Base-by-base conservation (phyloP, 2,113 vertebrate species). In the Promerops cafer region DNA sequence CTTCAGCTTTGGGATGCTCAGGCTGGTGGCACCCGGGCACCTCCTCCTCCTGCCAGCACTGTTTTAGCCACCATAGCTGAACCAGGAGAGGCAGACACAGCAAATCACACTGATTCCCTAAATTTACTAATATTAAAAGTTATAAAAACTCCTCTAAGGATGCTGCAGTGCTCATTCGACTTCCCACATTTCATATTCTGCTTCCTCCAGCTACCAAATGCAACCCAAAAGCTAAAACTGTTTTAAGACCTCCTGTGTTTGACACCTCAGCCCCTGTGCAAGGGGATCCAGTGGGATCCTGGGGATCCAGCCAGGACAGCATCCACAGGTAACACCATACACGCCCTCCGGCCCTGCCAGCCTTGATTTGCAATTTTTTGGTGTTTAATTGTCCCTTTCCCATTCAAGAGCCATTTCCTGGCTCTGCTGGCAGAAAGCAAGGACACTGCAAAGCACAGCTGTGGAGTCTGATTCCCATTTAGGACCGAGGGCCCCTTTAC, bases 401-500 rank as follows among this genome's bases (percentile, higher is more conserved):
- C 59, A 49, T 11, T 68, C 35, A 16, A 39, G 59, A 83, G 82
- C 31, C 0, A 0, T 30, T 87, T 86, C 77, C 79, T 66, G 64
- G 79, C 85, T 75, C 30, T 49, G 85, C 90, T 59, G 9, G 47
- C 92, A 59, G 71, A 68, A 40, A 57, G 86, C 87, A 83, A 83
- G 94, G 92, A 77, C 92, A 66, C 75, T 65, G 84, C 8, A n/a
- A 77, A 92, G 30, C 1, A 1, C 85, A 96, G 94, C 56, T 92
- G 96, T 83, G 76, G 79, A 94, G 88, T 89, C 95, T 96, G 93
- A 96, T 96, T 96, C 90, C 92, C 83, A 97, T 97, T 97, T 95
- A 94, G 66, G 89, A 69, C 66, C 4, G 28, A 97, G 89, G 94
- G 94, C 92, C 96, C 77, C 94, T 89, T 83, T 71, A 40, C 92